A percentile compares a stretch with the other conserved stretches of the same genome.
phyloP scores from a whole-genome alignment of 1,140 invertebrate species.

The Drosophila paulistorum region DNA sequence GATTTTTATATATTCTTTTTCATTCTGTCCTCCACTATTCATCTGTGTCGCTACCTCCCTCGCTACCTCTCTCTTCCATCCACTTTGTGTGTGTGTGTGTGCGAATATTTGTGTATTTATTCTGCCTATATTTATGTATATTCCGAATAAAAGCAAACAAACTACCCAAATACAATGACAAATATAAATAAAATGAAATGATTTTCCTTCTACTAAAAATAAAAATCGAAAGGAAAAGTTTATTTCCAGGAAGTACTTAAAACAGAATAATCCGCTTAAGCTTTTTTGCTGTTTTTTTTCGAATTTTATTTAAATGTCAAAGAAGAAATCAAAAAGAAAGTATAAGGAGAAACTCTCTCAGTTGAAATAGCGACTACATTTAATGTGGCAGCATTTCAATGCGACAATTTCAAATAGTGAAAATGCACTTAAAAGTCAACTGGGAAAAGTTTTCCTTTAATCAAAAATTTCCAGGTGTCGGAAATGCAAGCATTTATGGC shows the following conservation, averaged over 20 bases:
- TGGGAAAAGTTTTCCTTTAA: too few species aligned
- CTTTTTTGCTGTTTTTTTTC: not conserved
- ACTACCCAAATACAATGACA: conserved; percentile 1
- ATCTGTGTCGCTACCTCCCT: not conserved
- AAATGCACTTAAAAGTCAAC: not conserved
- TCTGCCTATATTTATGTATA: conserved; percentile 4
- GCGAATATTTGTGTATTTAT: not conserved
- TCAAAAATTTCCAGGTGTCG: too few species aligned
- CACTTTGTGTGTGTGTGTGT: not conserved
- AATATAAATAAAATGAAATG: conserved; percentile 12
- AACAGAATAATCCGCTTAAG: conserved; percentile 20
- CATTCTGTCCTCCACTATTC: too few species aligned
- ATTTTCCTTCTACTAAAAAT: not conserved
- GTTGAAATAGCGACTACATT: not conserved
- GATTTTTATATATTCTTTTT: conserved; percentile 14
- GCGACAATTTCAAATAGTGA: conserved; percentile 1
- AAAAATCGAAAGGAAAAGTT: not conserved
- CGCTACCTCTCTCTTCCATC: not conserved
- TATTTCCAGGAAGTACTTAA: conserved; percentile 26
- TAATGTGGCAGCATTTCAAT: too few species aligned
- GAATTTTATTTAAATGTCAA: conserved; percentile 1
- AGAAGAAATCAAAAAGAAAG: not conserved
- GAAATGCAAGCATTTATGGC: too few species aligned
- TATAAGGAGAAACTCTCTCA: not conserved
- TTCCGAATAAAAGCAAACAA: not conserved